A percentile compares a stretch with the other conserved stretches of the same genome.
Evolutionary conservation across 2,888 invertebrate genomes (phyloP).

Genomic region (Baccha elongata): DNA sequence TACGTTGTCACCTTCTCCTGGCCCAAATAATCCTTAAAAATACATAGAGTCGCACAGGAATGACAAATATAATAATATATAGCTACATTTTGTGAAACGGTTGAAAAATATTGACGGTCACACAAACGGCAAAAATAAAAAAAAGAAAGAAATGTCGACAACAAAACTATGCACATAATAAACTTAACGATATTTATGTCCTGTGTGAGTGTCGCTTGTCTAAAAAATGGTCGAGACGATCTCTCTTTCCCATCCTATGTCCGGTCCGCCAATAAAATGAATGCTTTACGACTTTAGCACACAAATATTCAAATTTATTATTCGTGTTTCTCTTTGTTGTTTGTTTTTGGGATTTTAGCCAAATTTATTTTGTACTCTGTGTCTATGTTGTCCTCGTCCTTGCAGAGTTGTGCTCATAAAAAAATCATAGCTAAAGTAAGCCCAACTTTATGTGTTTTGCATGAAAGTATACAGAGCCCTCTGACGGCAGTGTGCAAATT

Average conservation of each 20-base stretch:
- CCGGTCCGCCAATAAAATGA: constrained; percentile 31
- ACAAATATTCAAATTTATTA: constrained; percentile 66
- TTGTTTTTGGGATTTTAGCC: constrained; percentile 16
- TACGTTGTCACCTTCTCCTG: background rate
- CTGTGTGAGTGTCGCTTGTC: constrained; percentile 17
- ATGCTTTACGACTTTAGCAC: constrained; percentile 58
- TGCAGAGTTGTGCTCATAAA: constrained; percentile 38
- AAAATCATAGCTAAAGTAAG: constrained; percentile 58
- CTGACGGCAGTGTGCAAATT: background rate
- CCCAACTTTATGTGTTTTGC: background rate
- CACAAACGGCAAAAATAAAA: background rate
- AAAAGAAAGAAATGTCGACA: constrained; percentile 3
- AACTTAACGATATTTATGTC: constrained; percentile 33
- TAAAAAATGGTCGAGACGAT: background rate
- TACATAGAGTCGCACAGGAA: background rate
- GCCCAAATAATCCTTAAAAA: background rate
- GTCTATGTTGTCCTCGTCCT: background rate
- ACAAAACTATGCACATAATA: constrained; percentile 25
- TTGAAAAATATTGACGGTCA: background rate
- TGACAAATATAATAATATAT: constrained; percentile 2
- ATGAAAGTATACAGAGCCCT: background rate
- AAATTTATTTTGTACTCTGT: background rate
- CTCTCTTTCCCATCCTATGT: background rate
- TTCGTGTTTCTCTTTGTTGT: constrained; percentile 38
- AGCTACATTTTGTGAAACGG: background rate